Conservation (phyloP, 2,797 vertebrate species). For the Acrocephalus scirpaceus region DNA sequence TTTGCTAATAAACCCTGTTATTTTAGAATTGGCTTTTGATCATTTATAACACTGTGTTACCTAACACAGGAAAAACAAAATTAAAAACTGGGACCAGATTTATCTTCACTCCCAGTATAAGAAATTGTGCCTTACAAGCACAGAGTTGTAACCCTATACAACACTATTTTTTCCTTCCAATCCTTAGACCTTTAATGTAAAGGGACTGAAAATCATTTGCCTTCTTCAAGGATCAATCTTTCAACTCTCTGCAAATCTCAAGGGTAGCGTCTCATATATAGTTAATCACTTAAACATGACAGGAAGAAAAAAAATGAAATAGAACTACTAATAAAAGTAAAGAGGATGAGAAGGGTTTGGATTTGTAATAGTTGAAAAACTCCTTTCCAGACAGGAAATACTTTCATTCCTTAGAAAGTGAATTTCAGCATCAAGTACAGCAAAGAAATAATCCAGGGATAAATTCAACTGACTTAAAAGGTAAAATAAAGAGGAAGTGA, state of each 20-base stretch:
- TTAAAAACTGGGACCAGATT: neutral
- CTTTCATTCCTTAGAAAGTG: neutral
- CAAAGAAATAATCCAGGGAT: neutral
- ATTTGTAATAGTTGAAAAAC: neutral
- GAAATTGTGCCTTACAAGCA: neutral
- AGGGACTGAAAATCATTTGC: neutral
- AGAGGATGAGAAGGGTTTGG: neutral
- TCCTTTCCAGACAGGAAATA: neutral
- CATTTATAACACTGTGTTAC: too few species aligned
- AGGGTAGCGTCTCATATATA: neutral
- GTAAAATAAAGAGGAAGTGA: neutral
- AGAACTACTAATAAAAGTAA: neutral
- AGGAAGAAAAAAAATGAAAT: neutral
- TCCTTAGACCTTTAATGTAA: neutral
- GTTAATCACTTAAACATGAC: neutral
- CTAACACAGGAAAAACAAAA: neutral
- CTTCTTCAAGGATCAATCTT: neutral
- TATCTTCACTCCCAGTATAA: neutral
- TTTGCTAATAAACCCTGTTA: too few species aligned
- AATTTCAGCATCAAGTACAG: neutral
- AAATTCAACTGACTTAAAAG: neutral
- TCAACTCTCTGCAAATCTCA: neutral
- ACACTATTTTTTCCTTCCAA: neutral
- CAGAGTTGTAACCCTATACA: neutral
- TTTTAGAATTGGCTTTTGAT: too few species aligned